These are phyloP conservation scores for Myiotriccus ornatus DNA, from an alignment of 2,797 vertebrate genomes.

Conservation along the genomic window DNA sequence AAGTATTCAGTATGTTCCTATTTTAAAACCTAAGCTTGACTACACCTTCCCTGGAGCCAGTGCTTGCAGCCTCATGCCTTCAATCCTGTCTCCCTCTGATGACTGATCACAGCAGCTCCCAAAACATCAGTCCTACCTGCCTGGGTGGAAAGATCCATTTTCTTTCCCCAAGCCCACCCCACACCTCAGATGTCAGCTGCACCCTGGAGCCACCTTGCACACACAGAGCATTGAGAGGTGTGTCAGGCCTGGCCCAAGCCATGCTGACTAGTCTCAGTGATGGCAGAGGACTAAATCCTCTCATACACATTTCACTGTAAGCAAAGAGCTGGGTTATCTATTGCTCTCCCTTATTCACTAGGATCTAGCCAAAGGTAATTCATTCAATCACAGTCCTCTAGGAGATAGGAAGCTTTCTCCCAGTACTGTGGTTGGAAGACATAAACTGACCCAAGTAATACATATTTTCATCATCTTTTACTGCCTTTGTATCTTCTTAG, in stretches of 20 bases:
- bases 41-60: not conserved
- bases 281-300: not conserved
- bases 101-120: not conserved
- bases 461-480: not conserved
- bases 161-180: not conserved
- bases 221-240: not conserved
- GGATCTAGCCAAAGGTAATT: not conserved
- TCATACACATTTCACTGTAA: accelerated
- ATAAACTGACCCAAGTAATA: not conserved
- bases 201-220: not conserved
- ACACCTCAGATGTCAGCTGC: not conserved
- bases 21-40: not conserved
- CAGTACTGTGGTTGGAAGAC: not conserved
- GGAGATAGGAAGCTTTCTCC: not conserved
- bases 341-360: not conserved
- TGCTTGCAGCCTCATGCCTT: not conserved
- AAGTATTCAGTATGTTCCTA: not conserved
- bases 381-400: not conserved
- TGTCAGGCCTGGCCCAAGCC: not conserved
- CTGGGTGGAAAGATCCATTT: not conserved
- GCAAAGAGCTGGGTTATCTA: not conserved
- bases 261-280: not conserved
- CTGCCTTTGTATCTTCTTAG: not conserved
- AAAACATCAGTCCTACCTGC: not conserved
- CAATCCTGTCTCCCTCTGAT: not conserved